Percentiles rank a stretch among this genome's conserved stretches.
These are phyloP conservation scores for Oegoconia quadripuncta DNA, from an alignment of 2,888 invertebrate species.

Conservation along the genomic window DNA sequence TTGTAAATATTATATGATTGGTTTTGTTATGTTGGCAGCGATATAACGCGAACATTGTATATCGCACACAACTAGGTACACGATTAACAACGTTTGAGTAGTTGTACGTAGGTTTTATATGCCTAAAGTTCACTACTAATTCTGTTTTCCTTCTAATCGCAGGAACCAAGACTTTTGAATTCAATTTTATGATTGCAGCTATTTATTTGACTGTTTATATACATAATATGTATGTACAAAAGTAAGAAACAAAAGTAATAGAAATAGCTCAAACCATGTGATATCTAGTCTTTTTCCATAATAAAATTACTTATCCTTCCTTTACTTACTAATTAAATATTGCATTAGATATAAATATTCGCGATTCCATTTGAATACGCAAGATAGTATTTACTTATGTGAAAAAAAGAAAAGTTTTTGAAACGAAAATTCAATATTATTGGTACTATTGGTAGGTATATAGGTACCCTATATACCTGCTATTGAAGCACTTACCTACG, in stretches of 20 bases:
- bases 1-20: conserved; percentile 32
- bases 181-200: conserved; percentile 37
- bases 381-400: conserved; percentile 7
- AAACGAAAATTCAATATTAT: conserved; percentile 9
- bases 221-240: conserved; percentile 12
- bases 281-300: conserved; percentile 75
- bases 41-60: conserved; percentile 19
- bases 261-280: conserved; percentile 75
- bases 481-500: conserved; percentile 21
- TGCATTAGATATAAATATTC: conserved; percentile 11
- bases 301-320: conserved; percentile 45
- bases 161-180: conserved; percentile 34
- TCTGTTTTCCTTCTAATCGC: conserved; percentile 16
- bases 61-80: conserved; percentile 33
- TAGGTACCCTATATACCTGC: too few relatives aligned
- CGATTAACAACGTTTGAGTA: conserved; percentile 28
- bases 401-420: too few relatives aligned
- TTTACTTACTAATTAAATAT: conserved; percentile 29
- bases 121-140: conserved; percentile 24
- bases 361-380: conserved; percentile 5
- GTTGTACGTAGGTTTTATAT: conserved; percentile 35
- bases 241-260: conserved; percentile 46
- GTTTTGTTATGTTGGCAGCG: conserved; percentile 26
- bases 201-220: conserved; percentile 17
- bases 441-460: too few relatives aligned